These are phyloP conservation scores for Dicrurus megarhynchus DNA, from an alignment of 2,113 vertebrate species.

Conservation along the genomic window DNA sequence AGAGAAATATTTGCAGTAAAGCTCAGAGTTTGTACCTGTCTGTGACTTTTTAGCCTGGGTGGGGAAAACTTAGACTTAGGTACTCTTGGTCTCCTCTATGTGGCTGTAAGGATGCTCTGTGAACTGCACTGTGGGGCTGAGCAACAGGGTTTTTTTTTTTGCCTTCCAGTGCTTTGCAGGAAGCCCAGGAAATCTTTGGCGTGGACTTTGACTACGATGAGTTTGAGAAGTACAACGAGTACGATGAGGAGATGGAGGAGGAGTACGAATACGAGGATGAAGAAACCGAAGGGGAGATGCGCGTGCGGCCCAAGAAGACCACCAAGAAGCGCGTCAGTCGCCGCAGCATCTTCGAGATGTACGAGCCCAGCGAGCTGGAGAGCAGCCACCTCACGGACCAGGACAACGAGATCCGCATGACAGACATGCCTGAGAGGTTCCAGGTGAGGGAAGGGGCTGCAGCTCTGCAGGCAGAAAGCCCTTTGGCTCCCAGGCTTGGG, in stretches of 20 bases:
- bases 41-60: background rate
- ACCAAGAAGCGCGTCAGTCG: conserved; percentile 91
- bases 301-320: conserved; percentile 93
- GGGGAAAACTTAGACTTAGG: background rate
- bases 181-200: conserved; percentile 98
- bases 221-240: conserved; percentile 88
- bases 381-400: conserved; percentile 98
- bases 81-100: background rate
- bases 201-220: conserved; percentile 97
- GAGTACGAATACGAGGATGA: conserved; percentile 96
- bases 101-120: background rate
- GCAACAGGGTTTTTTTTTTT: background rate
- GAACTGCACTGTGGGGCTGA: background rate
- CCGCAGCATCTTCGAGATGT: conserved; percentile 97
- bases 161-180: conserved; percentile 89
- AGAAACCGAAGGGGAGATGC: conserved; percentile 89
- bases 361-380: conserved; percentile 96
- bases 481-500: background rate
- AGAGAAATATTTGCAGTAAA: background rate
- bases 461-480: fast-evolving
- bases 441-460: conserved; percentile 77
- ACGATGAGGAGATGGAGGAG: conserved; percentile 87
- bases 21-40: background rate
- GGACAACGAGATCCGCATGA: conserved; percentile 96
- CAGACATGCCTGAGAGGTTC: conserved; percentile 97